Evolutionary conservation across 2,888 invertebrate species (phyloP), one percentile per base, ranked within the genome.

Genomic region (Hirtodrosophila alboralis): DNA sequence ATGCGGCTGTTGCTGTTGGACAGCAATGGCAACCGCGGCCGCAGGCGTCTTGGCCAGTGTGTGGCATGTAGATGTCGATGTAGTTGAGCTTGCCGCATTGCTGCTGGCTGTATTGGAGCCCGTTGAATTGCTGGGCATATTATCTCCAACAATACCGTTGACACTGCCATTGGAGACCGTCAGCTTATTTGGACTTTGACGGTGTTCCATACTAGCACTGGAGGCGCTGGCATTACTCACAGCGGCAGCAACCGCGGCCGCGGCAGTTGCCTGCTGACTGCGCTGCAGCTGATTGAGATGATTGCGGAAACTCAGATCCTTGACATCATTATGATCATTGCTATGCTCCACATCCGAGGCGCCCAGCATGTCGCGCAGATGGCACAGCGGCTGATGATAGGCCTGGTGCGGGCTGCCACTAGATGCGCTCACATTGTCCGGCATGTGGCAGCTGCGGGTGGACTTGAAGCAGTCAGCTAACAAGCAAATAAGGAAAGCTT

Each of bases 351-450:
- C 84, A 62, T 90, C 90, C 2, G 91, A 90, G 58, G 88, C 76
- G 21, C 81, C 81, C 23, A 90, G 70, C 88, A 91, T 91, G 52
- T 91, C 90, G 8, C 91, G 89, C 65, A 91, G 75, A 63, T 91
- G 91, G 60, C 90, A 89, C 16, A 91, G 73, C 81, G 91, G 88
- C 54, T 84, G 87, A 67, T 90, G 89, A 69, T 89, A 90, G n/a
- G 87, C 86, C 64, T 89, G 87, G 12, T 88, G 86, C 13, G 91
- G 90, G 67, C 93, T 93, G 80, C 91, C 91, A 64, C 92, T 91
- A 0, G 93, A 93, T 0, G 93, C 93, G 54, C 93, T 92, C 1
- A 91, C 88, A 1, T 92, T 92, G 75, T 93, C 93, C 33, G 89
- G 83, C 9, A 92, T 92, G 14, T 89, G 89, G 52, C 89, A 89